These are phyloP conservation scores for Fukomys damarensis DNA, from an alignment of 2,113 vertebrate species.

Conservation along the genomic window DNA sequence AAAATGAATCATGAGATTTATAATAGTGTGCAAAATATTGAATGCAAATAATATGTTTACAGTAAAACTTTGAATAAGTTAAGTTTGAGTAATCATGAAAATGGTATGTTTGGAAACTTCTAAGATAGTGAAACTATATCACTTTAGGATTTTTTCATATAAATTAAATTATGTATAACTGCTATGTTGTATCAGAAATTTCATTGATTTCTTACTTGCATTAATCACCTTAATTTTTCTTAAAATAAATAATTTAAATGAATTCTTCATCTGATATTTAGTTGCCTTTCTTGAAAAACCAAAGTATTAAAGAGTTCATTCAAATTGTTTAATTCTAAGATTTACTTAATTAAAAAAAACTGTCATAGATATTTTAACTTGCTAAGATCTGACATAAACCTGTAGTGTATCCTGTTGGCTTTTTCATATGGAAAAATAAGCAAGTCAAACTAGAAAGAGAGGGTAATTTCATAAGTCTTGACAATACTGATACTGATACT, in stretches of 20 bases:
- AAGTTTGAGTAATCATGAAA: background rate
- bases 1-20: background rate
- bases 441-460: background rate
- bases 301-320: background rate
- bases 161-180: background rate
- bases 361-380: background rate
- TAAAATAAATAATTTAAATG: conserved; percentile 32
- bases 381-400: background rate
- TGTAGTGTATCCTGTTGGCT: background rate
- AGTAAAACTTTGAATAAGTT: background rate
- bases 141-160: background rate
- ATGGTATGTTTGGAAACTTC: background rate
- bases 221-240: background rate
- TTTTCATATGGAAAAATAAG: background rate
- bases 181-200: background rate
- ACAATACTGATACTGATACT: background rate
- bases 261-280: background rate
- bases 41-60: background rate
- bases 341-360: background rate
- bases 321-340: background rate
- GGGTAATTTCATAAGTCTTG: background rate
- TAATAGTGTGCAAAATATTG: background rate
- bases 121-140: background rate
- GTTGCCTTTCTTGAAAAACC: background rate
- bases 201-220: background rate